These are phyloP conservation scores for Osmerus eperlanus DNA, from an alignment of 2,113 vertebrate species.

Conservation along the genomic window DNA sequence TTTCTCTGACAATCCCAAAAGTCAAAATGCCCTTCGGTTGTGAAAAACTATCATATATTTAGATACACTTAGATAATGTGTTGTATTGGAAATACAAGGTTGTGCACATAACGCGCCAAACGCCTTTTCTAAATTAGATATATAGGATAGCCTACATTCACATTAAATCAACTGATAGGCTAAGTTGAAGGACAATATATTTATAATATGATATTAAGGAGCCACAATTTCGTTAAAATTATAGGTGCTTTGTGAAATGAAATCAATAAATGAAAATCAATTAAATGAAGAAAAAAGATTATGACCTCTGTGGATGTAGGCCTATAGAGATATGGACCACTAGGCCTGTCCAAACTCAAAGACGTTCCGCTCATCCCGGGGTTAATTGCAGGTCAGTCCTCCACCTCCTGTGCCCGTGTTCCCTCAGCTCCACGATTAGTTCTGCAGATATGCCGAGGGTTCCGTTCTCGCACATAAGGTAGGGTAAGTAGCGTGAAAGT, in stretches of 20 bases:
- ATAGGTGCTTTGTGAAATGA: not conserved
- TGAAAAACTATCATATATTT: no score
- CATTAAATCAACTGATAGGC: not conserved
- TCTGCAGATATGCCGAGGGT: conserved; percentile 55
- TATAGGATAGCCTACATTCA: no score
- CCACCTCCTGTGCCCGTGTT: conserved; percentile 46
- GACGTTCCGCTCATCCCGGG: conserved; percentile 57
- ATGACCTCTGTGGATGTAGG: not conserved
- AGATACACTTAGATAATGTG: no score
- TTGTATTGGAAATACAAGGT: not conserved
- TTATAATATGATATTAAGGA: no score
- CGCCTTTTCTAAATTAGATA: no score
- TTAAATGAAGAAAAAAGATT: conserved; percentile 22
- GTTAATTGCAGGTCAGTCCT: conserved; percentile 65
- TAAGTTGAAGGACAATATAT: no score
- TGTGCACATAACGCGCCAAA: not conserved
- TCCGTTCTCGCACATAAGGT: conserved; percentile 57
- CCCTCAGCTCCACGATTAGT: conserved; percentile 57
- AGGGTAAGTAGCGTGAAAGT: conserved; percentile 65
- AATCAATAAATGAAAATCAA: not conserved
- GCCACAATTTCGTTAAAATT: not conserved
- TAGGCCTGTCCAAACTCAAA: conserved; percentile 5
- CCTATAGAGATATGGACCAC: conserved; percentile 24
- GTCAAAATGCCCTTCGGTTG: no score
- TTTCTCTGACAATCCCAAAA: conserved; percentile 34